Base-by-base conservation (phyloP, 2,888 invertebrate species). In the Tetropium fuscum region DNA sequence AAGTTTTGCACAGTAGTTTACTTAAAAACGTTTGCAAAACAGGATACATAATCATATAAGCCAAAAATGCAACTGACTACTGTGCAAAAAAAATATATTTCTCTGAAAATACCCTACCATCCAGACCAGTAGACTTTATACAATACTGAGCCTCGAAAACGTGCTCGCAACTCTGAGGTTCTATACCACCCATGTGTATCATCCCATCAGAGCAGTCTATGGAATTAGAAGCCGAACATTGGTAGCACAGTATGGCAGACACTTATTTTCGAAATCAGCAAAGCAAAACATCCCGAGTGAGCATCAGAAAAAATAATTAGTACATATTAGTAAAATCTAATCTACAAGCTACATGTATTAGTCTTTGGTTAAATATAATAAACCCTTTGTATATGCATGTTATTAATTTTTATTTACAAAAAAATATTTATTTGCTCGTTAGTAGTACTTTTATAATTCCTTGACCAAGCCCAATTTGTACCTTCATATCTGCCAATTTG, bases 401-500 rank as follows among this genome's bases (percentile, higher is more conserved):
- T n/a, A n/a, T n/a, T n/a, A n/a, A n/a, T n/a, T n/a, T n/a, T n/a
- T n/a, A n/a, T n/a, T n/a, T n/a, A n/a, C n/a, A n/a, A n/a, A n/a
- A n/a, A n/a, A n/a, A n/a, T n/a, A n/a, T n/a, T n/a, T n/a, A n/a
- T n/a, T n/a, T n/a, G n/a, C n/a, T n/a, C n/a, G n/a, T n/a, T n/a
- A n/a, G n/a, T n/a, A n/a, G n/a, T n/a, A n/a, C n/a, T n/a, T n/a
- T n/a, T n/a, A n/a, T n/a, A n/a, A n/a, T n/a, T n/a, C n/a, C n/a
- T n/a, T n/a, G n/a, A n/a, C n/a, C n/a, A n/a, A n/a, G n/a, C n/a
- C n/a, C n/a, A n/a, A n/a, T 38, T 3, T 34, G 16, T 84, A 93
- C 93, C 95, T 91, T 94, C 94, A 74, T 87, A 94, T 77, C 97
- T 87, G 66, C 97, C 97, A 60, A 94, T 91, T 76, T 94, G 93